Evolutionary conservation across 2,797 vertebrate genomes (phyloP), one percentile per base, ranked within the genome.

Genomic region (Spatula versicolor): DNA sequence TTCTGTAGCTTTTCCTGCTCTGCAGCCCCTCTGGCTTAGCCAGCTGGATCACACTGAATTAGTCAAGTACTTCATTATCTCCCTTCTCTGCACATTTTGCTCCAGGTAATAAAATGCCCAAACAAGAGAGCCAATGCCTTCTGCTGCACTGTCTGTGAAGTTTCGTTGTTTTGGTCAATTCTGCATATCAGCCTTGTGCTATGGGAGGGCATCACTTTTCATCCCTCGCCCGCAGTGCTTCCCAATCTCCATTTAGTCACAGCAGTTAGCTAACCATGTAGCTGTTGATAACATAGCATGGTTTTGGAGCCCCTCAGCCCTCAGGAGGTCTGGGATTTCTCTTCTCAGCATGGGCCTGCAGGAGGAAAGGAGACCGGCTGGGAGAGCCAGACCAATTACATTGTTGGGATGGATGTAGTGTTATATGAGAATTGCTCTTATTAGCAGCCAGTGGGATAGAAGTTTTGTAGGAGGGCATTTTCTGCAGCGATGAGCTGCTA

Each of bases 21-120:
- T 84, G 96, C 97, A 98, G 98, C 97, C 98, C 99, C 99, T 99
- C 98, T 98, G 98, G 99, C 99, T 98, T 98, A 98, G 98, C 98
- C 99, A 99, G 99, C 98, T 99, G 98, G 98, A 99, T 98, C 98
- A 97, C 98, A 98, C 98, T 98, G 99, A 99, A 98, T 99, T 98
- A 99, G 98, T 97, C 98, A 96, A 97, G 98, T 98, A 97, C 98
- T 99, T 99, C 98, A 98, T 99, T 98, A 99, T 98, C 98, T 98
- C 95, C 97, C 98, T 96, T 98, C 97, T 97, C 97, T 98, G 97
- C 98, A 98, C 98, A 97, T 98, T 98, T 99, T 97, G 98, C 99
- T 99, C 95, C 98, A 99, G 99, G 99, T 99, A 98, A 98, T 95
- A 97, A 96, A 97, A 98, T 96, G 96, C 97, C 97, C 97, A 98